Evolutionary conservation across 2,888 invertebrate genomes (phyloP), one percentile per base, ranked within the genome.

Genomic region (Phortica okadai): DNA sequence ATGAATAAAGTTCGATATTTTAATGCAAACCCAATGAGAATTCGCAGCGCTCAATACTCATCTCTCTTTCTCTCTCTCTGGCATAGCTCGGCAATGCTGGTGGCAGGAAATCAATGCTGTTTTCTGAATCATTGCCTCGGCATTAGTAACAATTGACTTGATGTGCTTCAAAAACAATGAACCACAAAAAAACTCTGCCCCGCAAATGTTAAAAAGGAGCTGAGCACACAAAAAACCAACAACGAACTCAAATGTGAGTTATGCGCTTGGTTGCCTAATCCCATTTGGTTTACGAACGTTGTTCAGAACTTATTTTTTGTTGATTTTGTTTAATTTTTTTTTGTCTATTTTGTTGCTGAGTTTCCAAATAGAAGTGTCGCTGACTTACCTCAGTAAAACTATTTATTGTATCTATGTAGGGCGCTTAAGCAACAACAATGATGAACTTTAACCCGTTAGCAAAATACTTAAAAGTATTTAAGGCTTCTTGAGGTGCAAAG

Each of bases 131-230:
- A 81, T 73, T 83, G 83, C 77, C 74, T 25, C 25, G 66, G 84
- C 84, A 88, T 86, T 86, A 86, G 88, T 87, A 80, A 88, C 86
- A 87, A 87, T 80, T 87, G 88, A 86, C 88, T 88, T 87, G 76
- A 80, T 88, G 11, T 45, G 42, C 33, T 21, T 14, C 6, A 11
- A 78, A 59, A 56, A 45, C 77, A 80, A 75, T 79, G 79, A 80
- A 80, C 83, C 82, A 80, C 83, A 83, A 87, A 77, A 56, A 10
- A 33, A 33, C 1, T 33, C 33, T 33, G 33, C 33, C 3, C 2
- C 1, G 33, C 33, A 4, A 21, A 21, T 21, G 21, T 21, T 21
- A 21, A 21, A 25, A 21, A 62, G 10, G 45, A 78, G 42, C 50
- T 16, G 42, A 81, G 75, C 74, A 77, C 74, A 74, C n/a, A 73